Percentiles rank a stretch among this genome's conserved stretches.
Evolutionary conservation across 35 echinoderm and acorn worm species (phyloP).

Genomic region (Lytechinus variegatus): DNA sequence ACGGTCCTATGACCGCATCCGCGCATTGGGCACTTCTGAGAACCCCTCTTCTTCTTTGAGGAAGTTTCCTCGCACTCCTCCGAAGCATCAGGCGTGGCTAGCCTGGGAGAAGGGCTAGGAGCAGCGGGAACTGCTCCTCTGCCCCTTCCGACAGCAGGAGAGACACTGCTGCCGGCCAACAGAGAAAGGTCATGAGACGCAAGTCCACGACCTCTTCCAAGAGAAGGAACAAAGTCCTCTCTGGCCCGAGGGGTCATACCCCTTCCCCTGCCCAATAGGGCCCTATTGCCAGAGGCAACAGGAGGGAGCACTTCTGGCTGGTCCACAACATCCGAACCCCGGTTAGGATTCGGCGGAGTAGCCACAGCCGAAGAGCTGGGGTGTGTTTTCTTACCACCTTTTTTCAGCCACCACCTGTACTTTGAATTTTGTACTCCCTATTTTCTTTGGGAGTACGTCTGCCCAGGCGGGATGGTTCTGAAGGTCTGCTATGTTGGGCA

Average conservation of each 20-base stretch:
- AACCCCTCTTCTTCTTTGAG: background rate
- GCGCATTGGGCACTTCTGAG: background rate
- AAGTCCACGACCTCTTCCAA: too few species aligned
- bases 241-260: too few species aligned
- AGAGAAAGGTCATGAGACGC: too few species aligned
- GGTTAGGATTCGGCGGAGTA: background rate
- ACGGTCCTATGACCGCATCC: background rate
- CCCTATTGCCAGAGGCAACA: background rate
- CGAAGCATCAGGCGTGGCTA: background rate
- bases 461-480: too few species aligned
- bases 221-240: too few species aligned
- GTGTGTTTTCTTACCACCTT: background rate
- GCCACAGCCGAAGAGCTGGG: background rate
- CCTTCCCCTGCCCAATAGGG: too few species aligned
- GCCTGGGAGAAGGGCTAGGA: background rate
- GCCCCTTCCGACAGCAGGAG: background rate
- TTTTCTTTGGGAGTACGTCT: background rate
- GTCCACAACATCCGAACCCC: background rate
- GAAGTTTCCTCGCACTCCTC: background rate
- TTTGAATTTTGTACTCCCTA: background rate
- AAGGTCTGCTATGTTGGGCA: too few species aligned
- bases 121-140: background rate
- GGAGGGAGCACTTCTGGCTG: background rate
- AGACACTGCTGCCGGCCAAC: background rate
- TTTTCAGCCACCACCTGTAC: background rate